phyloP scores from a whole-genome alignment of 2,888 invertebrate genomes.

The Apeira syringaria region DNA sequence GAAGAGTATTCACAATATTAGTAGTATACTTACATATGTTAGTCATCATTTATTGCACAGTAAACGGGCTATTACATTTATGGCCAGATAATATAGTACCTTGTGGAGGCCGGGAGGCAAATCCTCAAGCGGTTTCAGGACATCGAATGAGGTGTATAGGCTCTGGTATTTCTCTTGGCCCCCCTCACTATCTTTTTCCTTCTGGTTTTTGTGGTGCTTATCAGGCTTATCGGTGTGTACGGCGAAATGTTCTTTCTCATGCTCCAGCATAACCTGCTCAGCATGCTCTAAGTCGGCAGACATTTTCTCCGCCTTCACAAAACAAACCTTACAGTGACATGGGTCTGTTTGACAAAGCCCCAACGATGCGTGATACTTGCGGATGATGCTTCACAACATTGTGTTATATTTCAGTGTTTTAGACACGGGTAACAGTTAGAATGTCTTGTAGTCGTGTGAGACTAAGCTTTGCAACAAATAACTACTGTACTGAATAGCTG shows the following conservation, averaged over 20 bases:
- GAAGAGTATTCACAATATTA: slow-evolving; percentile 30
- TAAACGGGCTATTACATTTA: slow-evolving; percentile 30
- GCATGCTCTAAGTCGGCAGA: slow-evolving; percentile 79
- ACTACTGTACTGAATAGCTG: slow-evolving; percentile 20
- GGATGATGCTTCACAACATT: slow-evolving; percentile 58
- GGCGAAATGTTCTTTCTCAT: slow-evolving; percentile 73
- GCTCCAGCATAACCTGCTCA: slow-evolving; percentile 80
- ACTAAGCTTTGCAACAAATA: slow-evolving; percentile 34
- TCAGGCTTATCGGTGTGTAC: slow-evolving; percentile 39
- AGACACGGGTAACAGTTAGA: slow-evolving; percentile 33
- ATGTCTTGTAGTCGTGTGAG: slow-evolving; percentile 2
- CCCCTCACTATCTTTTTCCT: slow-evolving; percentile 48
- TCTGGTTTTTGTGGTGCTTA: slow-evolving; percentile 56
- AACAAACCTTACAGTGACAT: slow-evolving; percentile 75
- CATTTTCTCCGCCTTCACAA: slow-evolving; percentile 81
- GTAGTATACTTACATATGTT: slow-evolving; percentile 29
- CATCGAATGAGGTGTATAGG: slow-evolving; percentile 74
- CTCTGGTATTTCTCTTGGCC: slow-evolving; percentile 66
- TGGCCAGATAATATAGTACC: slow-evolving; percentile 53
- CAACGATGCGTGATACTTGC: slow-evolving; percentile 59
- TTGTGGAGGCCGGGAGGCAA: slow-evolving; percentile 66
- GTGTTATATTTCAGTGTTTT: slow-evolving; percentile 51
- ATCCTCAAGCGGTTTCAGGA: slow-evolving; percentile 68
- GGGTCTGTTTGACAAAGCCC: slow-evolving; percentile 47
- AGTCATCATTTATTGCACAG: slow-evolving; percentile 30